Evolutionary conservation across 2,888 invertebrate species (phyloP), one percentile per base, ranked within the genome.

Genomic region (Malacosoma neustria): DNA sequence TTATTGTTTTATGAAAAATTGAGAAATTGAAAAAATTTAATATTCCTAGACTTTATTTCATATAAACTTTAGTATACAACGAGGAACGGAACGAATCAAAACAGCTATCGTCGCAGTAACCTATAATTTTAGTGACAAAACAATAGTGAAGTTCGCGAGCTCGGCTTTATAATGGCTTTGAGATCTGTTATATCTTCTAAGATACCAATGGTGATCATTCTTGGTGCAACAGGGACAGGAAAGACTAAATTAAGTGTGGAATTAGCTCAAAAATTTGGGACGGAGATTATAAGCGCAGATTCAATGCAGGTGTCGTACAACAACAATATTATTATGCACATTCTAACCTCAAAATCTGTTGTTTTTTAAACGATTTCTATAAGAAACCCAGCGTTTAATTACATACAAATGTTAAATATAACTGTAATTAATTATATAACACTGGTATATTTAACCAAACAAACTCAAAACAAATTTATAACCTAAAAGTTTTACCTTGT

Each of bases 271-370:
- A 91, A 88, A 64, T 96, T 94, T 72, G 88, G 88, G 49, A 94
- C 96, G 14, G 98, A 99, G 88, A 93, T 99, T 40, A 94, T 99
- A 42, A 98, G 97, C 63, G 98, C 98, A 0, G 99, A 99, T 90
- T 98, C 99, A 12, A 99, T 99, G 98, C 99, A 99, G 92, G 97
- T 96, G 65, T 22, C 53, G 62, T 57, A 31, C 2, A 22, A 36
- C 41, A 35, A 45, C 5, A 30, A 7, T 7, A 35, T 13, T 2
- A 4, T 30, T 30, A 29, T n/a, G 22, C 32, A 38, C 13, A 43
- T 53, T 46, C 49, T 79, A 77, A 79, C 77, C 79, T 76, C 54
- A 52, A 71, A 65, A 49, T 22, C 4, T 12, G 30, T 30, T 6
- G 6, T 22, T 2, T 22, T 22, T 22, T 22, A 7, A 2, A 2